Conservation (phyloP, 1,140 invertebrate genomes). For the Chlorops oryzae region DNA sequence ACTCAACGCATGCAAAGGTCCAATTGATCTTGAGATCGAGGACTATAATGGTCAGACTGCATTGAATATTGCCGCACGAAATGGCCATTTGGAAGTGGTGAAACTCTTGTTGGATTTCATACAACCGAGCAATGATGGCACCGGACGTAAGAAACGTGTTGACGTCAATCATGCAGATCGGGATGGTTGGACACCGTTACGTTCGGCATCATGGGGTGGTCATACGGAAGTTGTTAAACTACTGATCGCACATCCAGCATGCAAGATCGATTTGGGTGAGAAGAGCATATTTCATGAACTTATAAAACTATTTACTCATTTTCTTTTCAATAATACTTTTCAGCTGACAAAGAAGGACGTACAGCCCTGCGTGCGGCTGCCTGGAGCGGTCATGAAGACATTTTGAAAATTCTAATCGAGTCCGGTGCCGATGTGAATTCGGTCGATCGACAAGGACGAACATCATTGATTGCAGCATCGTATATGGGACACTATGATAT, state of each 20-base stretch:
- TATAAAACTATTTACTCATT: no score
- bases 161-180: conserved; percentile 75
- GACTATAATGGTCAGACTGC: conserved; percentile 76
- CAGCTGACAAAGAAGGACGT: conserved; percentile 64
- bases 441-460: conserved; percentile 81
- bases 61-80: conserved; percentile 73
- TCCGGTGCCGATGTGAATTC: conserved; percentile 69
- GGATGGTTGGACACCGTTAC: conserved; percentile 83
- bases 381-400: conserved; percentile 77
- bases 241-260: conserved; percentile 67
- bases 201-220: conserved; percentile 86
- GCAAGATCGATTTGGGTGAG: conserved; percentile 70
- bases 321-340: no score
- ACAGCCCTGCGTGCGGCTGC: conserved; percentile 73
- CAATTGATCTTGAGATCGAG: conserved; percentile 56
- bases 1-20: conserved; percentile 54
- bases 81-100: conserved; percentile 70
- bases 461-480: conserved; percentile 81
- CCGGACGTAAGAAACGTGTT: conserved; percentile 56
- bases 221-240: conserved; percentile 85
- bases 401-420: conserved; percentile 64
- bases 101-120: conserved; percentile 51
- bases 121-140: conserved; percentile 49
- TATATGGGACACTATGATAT: conserved; percentile 92
- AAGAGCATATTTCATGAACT: no score